Base-by-base conservation (phyloP, 2,888 invertebrate species). In the Lordiphosa andalusiaca region DNA sequence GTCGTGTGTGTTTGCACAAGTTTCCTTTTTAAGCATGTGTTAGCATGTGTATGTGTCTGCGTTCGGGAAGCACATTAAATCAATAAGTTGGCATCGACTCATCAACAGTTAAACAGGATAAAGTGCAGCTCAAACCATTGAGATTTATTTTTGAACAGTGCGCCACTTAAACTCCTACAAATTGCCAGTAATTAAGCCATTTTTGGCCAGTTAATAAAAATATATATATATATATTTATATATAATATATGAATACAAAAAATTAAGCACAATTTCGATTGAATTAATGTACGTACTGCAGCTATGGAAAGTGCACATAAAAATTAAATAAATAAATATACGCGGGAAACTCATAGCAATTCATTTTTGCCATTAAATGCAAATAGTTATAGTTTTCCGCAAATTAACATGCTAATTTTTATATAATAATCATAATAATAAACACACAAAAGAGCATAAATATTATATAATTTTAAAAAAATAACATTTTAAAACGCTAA, bases 361-460 rank as follows among this genome's bases (percentile, higher is more conserved):
- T 50, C 38, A 23, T 44, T 10, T 37, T 59, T 49, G 13, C 41
- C 48, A 49, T 38, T 44, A 30, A 47, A 52, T 54, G 52, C 37
- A 46, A 70, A 49, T 49, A 46, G 19, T 33, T 44, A 48, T 56
- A 42, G 47, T 42, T 57, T 46, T 36, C 49, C 19, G 38, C 52
- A 53, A 38, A 40, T 65, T 68, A 78, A 42, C 39, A 60, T 57
- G 61, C 54, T 60, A 69, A 67, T 80, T 77, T 68, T 67, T 51
- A 53, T 61, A 77, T 81, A 81, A 81, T 84, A 73, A 63, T 66
- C 59, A 77, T 81, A 81, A 81, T 84, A 73, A 63, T 66, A 67
- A 16, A 16, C 16, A 59, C 50, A 55, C 3, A 42, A 49, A 30
- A 36, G 9, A 50, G 38, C 52, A 46, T 48, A 39, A 9, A 46